These are phyloP conservation scores for Athene noctua DNA, from an alignment of 2,113 vertebrate genomes.

Conservation along the genomic window DNA sequence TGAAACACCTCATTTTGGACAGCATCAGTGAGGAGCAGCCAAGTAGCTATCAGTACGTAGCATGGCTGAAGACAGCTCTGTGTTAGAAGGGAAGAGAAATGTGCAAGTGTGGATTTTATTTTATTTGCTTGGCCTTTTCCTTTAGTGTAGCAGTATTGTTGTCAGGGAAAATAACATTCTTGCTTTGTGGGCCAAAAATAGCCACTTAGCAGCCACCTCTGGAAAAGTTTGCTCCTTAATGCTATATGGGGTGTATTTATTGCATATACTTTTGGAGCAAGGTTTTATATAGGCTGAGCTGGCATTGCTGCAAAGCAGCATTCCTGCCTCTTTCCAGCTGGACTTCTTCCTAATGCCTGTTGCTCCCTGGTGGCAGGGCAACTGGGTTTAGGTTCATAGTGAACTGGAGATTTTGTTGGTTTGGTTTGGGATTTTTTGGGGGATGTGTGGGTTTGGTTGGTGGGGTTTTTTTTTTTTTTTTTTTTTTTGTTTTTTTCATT, in stretches of 20 bases:
- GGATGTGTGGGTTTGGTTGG: neutral
- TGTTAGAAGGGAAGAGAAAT: neutral
- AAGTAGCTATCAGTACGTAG: neutral
- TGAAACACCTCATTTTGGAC: slow-evolving; percentile 16
- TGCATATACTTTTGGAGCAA: neutral
- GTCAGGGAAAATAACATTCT: neutral
- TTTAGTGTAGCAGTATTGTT: neutral
- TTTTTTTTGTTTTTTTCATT: neutral
- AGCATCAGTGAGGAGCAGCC: neutral
- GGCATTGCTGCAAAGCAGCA: neutral
- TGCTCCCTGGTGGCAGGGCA: neutral
- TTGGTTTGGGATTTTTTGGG: neutral
- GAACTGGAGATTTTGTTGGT: rapidly evolving
- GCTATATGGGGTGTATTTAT: rapidly evolving
- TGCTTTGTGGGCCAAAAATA: neutral
- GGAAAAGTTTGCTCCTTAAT: neutral
- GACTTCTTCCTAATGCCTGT: neutral
- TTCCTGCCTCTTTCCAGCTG: neutral
- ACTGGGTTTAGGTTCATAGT: neutral
- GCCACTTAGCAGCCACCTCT: neutral
- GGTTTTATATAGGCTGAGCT: neutral
- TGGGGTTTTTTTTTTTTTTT: too few relatives aligned
- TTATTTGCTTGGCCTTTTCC: neutral
- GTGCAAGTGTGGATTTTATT: neutral
- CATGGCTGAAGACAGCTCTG: neutral